Conservation (phyloP, 2,113 vertebrate genomes). For the Crotalus helleri region DNA sequence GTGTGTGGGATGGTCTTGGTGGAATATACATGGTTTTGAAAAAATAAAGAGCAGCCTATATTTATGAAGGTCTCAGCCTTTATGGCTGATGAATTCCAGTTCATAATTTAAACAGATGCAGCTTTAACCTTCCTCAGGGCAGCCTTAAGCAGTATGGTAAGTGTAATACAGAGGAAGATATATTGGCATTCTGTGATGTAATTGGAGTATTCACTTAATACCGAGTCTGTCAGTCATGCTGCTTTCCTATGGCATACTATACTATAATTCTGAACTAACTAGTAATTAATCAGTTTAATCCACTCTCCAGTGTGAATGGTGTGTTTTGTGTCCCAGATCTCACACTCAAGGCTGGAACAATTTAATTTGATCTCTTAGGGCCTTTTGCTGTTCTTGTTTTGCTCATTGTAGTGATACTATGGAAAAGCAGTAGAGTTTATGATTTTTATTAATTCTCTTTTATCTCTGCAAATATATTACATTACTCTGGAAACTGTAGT, state of each 20-base stretch:
- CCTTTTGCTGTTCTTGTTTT: background rate
- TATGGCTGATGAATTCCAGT: background rate
- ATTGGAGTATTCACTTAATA: background rate
- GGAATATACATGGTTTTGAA: background rate
- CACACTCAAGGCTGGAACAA: background rate
- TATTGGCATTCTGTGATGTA: background rate
- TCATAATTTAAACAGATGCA: background rate
- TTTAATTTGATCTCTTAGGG: background rate
- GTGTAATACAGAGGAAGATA: background rate
- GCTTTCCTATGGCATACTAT: background rate
- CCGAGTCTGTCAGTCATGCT: background rate
- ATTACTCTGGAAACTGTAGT: background rate
- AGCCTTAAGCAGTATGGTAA: background rate
- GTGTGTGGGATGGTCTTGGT: background rate
- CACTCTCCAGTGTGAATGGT: background rate
- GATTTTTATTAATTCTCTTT: background rate
- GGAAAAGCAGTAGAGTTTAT: background rate
- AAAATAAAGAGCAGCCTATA: background rate
- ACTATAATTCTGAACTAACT: background rate
- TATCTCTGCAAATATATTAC: background rate
- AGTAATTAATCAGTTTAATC: background rate
- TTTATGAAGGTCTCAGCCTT: background rate
- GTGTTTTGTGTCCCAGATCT: background rate
- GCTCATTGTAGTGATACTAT: background rate
- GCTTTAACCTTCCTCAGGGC: background rate